Evolutionary conservation across 2,113 vertebrate species (phyloP), one percentile per base, ranked within the genome.

Genomic region (Pterocles orientalis): DNA sequence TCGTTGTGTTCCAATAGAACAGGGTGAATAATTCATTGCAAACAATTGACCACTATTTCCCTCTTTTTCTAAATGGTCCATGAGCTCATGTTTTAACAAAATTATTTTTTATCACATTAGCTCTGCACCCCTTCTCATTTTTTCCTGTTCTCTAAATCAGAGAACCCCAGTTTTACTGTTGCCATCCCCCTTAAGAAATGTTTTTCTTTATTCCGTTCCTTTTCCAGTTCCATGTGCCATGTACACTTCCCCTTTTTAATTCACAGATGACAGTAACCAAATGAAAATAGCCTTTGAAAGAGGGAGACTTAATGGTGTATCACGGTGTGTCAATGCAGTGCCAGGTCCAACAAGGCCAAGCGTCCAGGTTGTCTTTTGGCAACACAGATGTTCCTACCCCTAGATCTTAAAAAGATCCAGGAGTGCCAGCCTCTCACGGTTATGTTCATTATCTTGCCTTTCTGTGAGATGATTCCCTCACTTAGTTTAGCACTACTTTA

Each of bases 11-110:
- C 88, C 85, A 92, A 3, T 48, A 95, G 71, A 95, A 66, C 7
- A 2, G 78, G 87, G 92, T 96, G 68, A 96, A 96, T 97, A 94
- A 96, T 95, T 96, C 93, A 97, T 97, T 53, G 43, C 1, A 0
- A 86, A 83, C 75, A 91, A 80, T 78, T 90, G 90, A 90, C 94
- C 88, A 86, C 43, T 93, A 71, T 95, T 96, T 96, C 71, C 47
- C 85, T 96, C 70, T 41, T 95, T 88, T 90, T 62, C 79, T 83
- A 86, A 95, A 80, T 39, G 36, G 54, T 41, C 34, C 43, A 3
- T 7, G 6, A 92, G 82, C 50, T 77, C 3, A 0, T 53, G 17
- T 54, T 92, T 92, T 83, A 83, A 88, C 56, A 77, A 83, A 94
- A 62, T 36, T 10, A 54, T 82, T 91, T 91, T 80, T 79, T 31